Evolutionary conservation across 2,797 vertebrate genomes (phyloP).

Genomic region (Phoxinus dragarum): DNA sequence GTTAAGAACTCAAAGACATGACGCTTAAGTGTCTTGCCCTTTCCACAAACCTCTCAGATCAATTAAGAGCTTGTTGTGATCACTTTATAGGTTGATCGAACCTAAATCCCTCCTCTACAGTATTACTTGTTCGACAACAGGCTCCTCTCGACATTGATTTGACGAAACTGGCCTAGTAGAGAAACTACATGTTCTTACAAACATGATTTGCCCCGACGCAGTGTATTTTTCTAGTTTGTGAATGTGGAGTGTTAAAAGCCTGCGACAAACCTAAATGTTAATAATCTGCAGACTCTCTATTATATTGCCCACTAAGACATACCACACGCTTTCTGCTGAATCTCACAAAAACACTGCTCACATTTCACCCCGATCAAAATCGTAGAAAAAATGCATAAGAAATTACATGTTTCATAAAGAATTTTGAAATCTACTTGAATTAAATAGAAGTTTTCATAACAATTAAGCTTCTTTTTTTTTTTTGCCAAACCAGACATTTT

Average conservation of each 20-base stretch:
- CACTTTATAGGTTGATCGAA: conserved; percentile 10
- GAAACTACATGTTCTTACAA: conserved; percentile 13
- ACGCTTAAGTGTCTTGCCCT: not conserved
- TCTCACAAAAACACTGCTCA: not conserved
- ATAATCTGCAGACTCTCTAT: not conserved
- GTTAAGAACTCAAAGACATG: not conserved
- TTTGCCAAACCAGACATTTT: not conserved
- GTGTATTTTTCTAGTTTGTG: not conserved
- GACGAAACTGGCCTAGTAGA: not conserved
- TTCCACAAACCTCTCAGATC: not conserved
- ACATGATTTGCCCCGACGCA: not conserved
- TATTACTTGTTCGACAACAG: not conserved
- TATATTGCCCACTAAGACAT: not conserved
- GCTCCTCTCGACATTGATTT: not conserved
- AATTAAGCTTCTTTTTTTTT: not conserved
- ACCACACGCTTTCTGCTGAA: not conserved
- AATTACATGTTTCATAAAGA: conserved; percentile 22
- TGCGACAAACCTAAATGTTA: not conserved
- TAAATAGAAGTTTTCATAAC: not conserved
- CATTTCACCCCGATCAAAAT: not conserved
- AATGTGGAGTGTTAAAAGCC: conserved; percentile 32
- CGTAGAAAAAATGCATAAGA: not conserved
- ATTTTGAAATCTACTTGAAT: no score
- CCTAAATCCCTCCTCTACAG: not conserved
- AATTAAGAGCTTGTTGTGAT: not conserved